Conservation (phyloP, 2,113 vertebrate species). For the Acrocephalus kingi region DNA sequence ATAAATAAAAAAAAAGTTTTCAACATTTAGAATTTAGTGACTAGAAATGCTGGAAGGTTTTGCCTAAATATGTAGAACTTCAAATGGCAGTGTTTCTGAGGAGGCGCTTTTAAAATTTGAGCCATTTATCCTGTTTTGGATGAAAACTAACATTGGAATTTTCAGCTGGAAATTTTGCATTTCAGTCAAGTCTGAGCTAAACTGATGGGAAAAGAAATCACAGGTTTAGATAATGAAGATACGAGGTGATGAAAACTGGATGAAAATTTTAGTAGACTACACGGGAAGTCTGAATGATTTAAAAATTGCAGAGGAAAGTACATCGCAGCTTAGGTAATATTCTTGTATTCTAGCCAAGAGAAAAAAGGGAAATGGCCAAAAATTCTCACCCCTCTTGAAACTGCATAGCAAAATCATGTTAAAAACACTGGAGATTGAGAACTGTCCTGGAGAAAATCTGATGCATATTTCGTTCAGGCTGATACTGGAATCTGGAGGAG, state of each 20-base stretch:
- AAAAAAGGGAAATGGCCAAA: neutral
- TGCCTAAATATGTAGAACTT: neutral
- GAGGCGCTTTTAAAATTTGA: neutral
- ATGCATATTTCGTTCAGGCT: neutral
- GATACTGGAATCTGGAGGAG: neutral
- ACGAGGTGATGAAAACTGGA: neutral
- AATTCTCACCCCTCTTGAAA: neutral
- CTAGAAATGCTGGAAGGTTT: neutral
- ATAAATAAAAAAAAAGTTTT: neutral
- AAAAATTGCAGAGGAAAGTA: conserved; percentile 13
- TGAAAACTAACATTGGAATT: neutral
- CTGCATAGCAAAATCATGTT: neutral
- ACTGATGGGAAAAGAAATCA: neutral
- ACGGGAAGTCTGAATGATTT: neutral
- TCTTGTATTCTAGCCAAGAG: conserved; percentile 13
- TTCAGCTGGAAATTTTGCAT: neutral
- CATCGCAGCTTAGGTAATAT: conserved; percentile 3
- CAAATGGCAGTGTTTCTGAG: neutral
- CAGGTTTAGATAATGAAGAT: neutral
- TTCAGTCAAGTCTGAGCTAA: neutral
- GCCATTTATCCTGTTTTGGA: neutral
- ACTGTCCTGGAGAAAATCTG: neutral
- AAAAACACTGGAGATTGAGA: neutral
- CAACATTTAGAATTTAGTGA: neutral
- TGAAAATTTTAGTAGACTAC: neutral